These are phyloP conservation scores for Antheraea yamamai DNA, from an alignment of 2,888 invertebrate genomes.

Conservation along the genomic window DNA sequence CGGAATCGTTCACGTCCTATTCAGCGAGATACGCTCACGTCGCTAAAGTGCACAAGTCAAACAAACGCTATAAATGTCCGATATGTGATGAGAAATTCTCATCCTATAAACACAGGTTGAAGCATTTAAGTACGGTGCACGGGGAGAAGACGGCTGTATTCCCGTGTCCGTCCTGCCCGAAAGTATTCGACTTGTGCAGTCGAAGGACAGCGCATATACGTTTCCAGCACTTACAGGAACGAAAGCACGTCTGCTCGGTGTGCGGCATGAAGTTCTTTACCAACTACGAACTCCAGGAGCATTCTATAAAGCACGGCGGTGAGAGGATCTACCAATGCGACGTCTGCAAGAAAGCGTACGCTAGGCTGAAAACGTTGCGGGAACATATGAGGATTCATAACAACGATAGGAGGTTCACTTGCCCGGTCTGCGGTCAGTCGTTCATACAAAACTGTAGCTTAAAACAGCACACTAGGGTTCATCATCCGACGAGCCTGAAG, in stretches of 20 bases:
- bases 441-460: conserved; percentile 74
- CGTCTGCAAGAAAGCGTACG: conserved; percentile 71
- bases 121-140: conserved; percentile 65
- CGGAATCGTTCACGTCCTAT: conserved; percentile 59
- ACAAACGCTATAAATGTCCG: conserved; percentile 74
- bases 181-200: conserved; percentile 71
- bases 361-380: conserved; percentile 56
- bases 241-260: conserved; percentile 73
- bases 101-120: conserved; percentile 69
- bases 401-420: conserved; percentile 71
- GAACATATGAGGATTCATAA: conserved; percentile 72
- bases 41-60: conserved; percentile 64
- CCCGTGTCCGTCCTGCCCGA: conserved; percentile 69
- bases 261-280: conserved; percentile 81
- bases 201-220: conserved; percentile 68
- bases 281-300: conserved; percentile 80
- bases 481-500: conserved; percentile 66
- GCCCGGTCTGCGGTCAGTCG: conserved; percentile 63
- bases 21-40: conserved; percentile 65
- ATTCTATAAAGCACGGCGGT: conserved; percentile 73
- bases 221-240: conserved; percentile 71
- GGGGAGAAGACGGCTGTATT: conserved; percentile 69
- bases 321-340: conserved; percentile 66
- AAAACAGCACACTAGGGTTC: conserved; percentile 69
- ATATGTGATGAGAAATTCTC: conserved; percentile 74